A percentile compares a stretch with the other conserved stretches of the same genome.
Evolutionary conservation across 2,113 vertebrate species (phyloP).

Genomic region (Pungitius pungitius): DNA sequence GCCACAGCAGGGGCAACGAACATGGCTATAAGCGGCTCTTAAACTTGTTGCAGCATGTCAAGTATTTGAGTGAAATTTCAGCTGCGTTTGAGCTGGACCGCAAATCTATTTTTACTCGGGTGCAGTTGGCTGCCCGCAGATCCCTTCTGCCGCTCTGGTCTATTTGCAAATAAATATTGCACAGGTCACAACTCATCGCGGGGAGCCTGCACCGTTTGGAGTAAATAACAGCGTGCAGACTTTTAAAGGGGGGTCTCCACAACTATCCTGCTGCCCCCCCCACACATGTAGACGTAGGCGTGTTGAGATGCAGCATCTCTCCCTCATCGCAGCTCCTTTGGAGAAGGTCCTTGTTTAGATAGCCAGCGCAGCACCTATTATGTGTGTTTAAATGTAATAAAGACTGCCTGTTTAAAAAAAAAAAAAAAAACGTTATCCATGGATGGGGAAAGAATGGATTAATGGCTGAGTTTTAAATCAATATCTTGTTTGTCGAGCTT

Average conservation of each 20-base stretch:
- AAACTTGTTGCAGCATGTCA: conserved; percentile 75
- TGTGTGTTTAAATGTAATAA: not conserved
- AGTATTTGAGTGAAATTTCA: conserved; percentile 77
- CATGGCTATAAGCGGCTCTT: conserved; percentile 60
- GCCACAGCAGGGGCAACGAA: conserved; percentile 20
- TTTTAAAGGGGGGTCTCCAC: no score
- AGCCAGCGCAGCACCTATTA: not conserved
- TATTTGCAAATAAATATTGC: conserved; percentile 49
- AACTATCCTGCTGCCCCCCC: not conserved
- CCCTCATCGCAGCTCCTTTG: not conserved
- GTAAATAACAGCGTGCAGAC: conserved; percentile 19
- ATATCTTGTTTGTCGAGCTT: not conserved
- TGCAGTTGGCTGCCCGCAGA: conserved; percentile 42
- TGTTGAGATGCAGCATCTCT: conserved; percentile 6
- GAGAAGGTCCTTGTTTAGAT: not conserved
- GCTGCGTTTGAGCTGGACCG: conserved; percentile 65
- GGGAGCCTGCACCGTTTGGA: conserved; percentile 14
- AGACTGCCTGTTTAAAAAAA: not conserved
- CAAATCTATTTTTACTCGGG: conserved; percentile 81
- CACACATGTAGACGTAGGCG: no score
- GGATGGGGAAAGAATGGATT: not conserved
- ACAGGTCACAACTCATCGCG: conserved; percentile 29
- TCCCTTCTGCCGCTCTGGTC: conserved; percentile 16
- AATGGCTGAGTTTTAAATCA: not conserved
- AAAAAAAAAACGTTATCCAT: not conserved